These are phyloP conservation scores for Marisa cornuarietis DNA, from an alignment of 1,140 invertebrate species.

Conservation along the genomic window DNA sequence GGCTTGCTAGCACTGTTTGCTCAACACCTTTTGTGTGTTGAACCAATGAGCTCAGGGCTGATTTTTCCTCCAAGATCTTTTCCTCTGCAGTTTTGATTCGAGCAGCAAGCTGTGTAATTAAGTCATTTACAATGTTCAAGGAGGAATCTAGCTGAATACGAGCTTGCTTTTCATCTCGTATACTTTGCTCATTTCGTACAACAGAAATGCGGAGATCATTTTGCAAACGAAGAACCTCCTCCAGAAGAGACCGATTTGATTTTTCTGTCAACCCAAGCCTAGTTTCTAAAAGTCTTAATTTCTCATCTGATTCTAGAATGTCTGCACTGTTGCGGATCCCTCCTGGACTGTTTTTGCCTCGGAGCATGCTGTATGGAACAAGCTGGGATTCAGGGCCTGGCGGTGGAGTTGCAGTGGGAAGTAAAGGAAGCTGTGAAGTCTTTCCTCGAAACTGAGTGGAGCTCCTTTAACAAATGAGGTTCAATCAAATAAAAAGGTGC, in stretches of 20 bases:
- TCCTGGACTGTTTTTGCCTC: slow-evolving; percentile 20
- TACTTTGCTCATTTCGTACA: slow-evolving; percentile 55
- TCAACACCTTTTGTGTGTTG: slow-evolving; percentile 63
- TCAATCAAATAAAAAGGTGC: too few relatives aligned
- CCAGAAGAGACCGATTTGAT: slow-evolving; percentile 63
- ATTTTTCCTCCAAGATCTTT: slow-evolving; percentile 58
- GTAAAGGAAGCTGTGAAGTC: slow-evolving; percentile 50
- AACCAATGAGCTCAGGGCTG: slow-evolving; percentile 54
- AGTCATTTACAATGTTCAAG: slow-evolving; percentile 57
- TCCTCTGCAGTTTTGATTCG: slow-evolving; percentile 62
- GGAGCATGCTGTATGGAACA: slow-evolving; percentile 33
- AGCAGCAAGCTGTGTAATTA: slow-evolving; percentile 55
- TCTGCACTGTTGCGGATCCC: slow-evolving; percentile 25
- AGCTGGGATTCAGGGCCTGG: slow-evolving; percentile 35
- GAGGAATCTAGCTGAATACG: slow-evolving; percentile 59
- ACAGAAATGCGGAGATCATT: slow-evolving; percentile 57
- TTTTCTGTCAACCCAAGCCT: slow-evolving; percentile 61
- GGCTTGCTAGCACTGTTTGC: slow-evolving; percentile 58
- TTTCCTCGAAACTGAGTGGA: slow-evolving; percentile 52
- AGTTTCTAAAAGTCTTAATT: slow-evolving; percentile 57
- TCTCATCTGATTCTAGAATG: slow-evolving; percentile 50
- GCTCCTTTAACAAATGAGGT: slow-evolving; percentile 40
- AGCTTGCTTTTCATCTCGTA: slow-evolving; percentile 55
- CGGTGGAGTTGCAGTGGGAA: slow-evolving; percentile 41
- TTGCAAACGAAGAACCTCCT: slow-evolving; percentile 65